Conservation (phyloP, 2,113 vertebrate species). For the Corydoras maculifer region DNA sequence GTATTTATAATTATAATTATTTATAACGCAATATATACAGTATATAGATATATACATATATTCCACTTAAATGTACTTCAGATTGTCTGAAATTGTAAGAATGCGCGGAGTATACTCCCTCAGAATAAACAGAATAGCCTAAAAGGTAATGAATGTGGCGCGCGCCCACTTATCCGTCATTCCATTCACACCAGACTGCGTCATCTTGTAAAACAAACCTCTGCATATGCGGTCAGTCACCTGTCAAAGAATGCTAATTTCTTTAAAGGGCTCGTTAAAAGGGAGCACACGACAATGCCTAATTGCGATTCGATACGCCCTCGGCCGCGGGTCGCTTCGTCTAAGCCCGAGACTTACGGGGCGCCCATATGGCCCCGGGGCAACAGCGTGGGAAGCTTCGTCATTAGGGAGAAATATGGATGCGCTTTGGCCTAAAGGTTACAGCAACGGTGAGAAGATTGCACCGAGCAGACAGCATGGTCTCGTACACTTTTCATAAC, state of each 20-base stretch:
- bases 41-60: too few species aligned
- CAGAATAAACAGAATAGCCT: too few species aligned
- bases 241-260: slow-evolving; percentile 54
- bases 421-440: too few species aligned
- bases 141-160: too few species aligned
- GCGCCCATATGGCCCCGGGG: slow-evolving; percentile 59
- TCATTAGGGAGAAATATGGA: slow-evolving; percentile 53
- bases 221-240: slow-evolving; percentile 37
- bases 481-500: too few species aligned
- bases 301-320: slow-evolving; percentile 70
- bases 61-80: too few species aligned
- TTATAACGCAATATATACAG: too few species aligned
- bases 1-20: too few species aligned
- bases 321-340: slow-evolving; percentile 57
- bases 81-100: too few species aligned
- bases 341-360: slow-evolving; percentile 64
- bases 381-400: slow-evolving; percentile 68
- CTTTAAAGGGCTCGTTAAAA: slow-evolving; percentile 46
- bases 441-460: too few species aligned
- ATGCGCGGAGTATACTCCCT: too few species aligned
- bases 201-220: slow-evolving; percentile 20
- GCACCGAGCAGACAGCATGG: too few species aligned
- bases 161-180: background rate
- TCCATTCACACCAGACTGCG: background rate
- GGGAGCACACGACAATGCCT: slow-evolving; percentile 66